phyloP scores from a whole-genome alignment of 2,113 vertebrate genomes.

The Pantherophis guttatus region DNA sequence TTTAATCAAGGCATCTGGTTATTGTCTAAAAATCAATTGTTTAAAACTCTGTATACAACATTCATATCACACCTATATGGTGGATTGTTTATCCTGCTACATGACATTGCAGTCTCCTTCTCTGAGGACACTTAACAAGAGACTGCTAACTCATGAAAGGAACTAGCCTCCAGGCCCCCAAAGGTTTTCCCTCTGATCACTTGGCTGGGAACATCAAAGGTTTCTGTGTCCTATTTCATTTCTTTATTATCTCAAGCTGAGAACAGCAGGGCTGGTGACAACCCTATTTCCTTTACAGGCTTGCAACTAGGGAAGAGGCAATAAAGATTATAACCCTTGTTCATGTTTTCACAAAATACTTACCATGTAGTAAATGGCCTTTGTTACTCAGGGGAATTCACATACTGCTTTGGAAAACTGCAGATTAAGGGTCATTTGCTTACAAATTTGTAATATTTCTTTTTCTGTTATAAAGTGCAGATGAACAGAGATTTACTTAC shows the following conservation, averaged over 20 bases:
- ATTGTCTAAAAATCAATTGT: background rate
- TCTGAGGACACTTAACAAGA: background rate
- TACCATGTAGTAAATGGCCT: slow-evolving; percentile 22
- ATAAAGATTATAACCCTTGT: slow-evolving; percentile 34
- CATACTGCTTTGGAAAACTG: slow-evolving; percentile 16
- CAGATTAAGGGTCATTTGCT: slow-evolving; percentile 17
- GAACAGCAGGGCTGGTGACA: slow-evolving; percentile 33
- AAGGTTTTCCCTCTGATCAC: slow-evolving; percentile 24
- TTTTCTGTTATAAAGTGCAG: background rate
- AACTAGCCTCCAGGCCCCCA: slow-evolving; percentile 7
- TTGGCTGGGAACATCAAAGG: slow-evolving; percentile 17
- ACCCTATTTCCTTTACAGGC: slow-evolving; percentile 32
- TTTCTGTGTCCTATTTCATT: slow-evolving; percentile 6
- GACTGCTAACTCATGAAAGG: slow-evolving; percentile 19
- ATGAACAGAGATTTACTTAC: background rate
- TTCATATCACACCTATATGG: background rate
- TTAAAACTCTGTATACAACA: background rate
- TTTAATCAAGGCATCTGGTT: background rate
- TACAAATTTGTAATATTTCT: slow-evolving; percentile 1
- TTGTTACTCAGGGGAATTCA: slow-evolving; percentile 19
- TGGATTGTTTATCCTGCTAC: background rate
- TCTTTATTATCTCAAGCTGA: slow-evolving; percentile 33
- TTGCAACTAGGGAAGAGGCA: slow-evolving; percentile 24
- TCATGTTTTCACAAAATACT: slow-evolving; percentile 24
- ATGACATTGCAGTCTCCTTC: background rate